Evolutionary conservation across 1,140 invertebrate species (phyloP).

Genomic region (Drosophila saltans): DNA sequence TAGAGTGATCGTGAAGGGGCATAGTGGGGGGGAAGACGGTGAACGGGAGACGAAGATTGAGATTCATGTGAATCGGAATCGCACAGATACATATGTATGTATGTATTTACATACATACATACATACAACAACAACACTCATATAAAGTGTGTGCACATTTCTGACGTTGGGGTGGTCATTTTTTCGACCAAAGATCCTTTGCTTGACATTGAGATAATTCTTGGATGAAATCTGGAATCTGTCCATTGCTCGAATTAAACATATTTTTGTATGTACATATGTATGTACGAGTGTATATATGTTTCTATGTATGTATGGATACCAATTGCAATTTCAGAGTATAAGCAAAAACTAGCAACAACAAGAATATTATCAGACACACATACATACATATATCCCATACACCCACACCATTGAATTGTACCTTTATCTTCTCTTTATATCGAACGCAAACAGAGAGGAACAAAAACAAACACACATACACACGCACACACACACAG

Average conservation of each 20-base stretch:
- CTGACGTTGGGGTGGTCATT: constrained; percentile 6
- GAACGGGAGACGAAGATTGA: constrained; percentile 24
- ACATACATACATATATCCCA: constrained; percentile 3
- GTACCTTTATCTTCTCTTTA: constrained; percentile 10
- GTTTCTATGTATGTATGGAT: constrained; percentile 2
- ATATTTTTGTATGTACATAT: constrained; percentile 7
- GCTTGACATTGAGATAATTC: constrained; percentile 13
- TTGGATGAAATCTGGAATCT: constrained; percentile 7
- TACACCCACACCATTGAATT: constrained; percentile 1
- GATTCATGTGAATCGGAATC: constrained; percentile 41
- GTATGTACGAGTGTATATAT: constrained; percentile 13
- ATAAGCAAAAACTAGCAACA: constrained; percentile 25
- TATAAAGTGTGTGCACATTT: background rate
- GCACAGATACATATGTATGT: constrained; percentile 10
- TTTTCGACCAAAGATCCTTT: constrained; percentile 4
- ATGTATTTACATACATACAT: constrained; percentile 13
- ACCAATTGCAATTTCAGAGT: constrained; percentile 33
- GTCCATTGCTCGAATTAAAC: background rate
- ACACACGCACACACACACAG: background rate
- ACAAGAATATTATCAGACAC: constrained; percentile 23
- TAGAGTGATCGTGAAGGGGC: constrained; percentile 58
- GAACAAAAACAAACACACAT: constrained; percentile 3
- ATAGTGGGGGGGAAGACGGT: background rate
- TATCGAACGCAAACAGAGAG: constrained; percentile 7
- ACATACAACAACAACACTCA: background rate